Evolutionary conservation across 1,140 invertebrate species (phyloP).

Genomic region (Mycetomoellerius zeteki): DNA sequence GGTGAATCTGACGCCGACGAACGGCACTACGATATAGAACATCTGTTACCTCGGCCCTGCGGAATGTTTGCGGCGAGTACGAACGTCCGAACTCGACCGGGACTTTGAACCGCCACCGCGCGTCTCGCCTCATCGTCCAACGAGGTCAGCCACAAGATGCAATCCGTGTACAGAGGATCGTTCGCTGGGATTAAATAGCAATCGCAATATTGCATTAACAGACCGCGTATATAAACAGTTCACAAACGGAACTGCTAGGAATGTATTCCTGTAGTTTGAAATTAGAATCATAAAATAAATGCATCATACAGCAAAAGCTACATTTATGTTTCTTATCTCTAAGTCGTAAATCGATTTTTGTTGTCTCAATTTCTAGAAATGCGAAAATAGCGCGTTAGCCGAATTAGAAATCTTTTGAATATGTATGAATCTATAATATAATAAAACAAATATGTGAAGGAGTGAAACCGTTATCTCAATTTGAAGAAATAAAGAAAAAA

Average conservation of each 20-base stretch:
- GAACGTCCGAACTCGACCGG: conserved; percentile 60
- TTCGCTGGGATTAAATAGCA: conserved; percentile 46
- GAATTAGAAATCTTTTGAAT: no score
- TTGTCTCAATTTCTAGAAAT: background rate
- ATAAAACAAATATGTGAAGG: no score
- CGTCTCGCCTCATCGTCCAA: conserved; percentile 61
- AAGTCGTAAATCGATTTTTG: background rate
- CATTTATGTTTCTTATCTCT: background rate
- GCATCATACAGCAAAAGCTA: background rate
- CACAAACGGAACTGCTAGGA: background rate
- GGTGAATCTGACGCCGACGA: conserved; percentile 69
- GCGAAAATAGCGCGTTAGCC: no score
- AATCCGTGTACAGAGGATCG: conserved; percentile 33
- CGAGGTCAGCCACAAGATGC: conserved; percentile 40
- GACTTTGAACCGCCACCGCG: conserved; percentile 59
- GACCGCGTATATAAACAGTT: background rate
- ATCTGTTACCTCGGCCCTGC: conserved; percentile 73
- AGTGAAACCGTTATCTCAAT: background rate
- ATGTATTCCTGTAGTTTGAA: background rate
- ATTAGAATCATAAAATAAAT: background rate
- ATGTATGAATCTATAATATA: no score
- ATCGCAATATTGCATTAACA: conserved; percentile 46
- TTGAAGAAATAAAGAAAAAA: background rate
- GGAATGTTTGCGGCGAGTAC: conserved; percentile 78
- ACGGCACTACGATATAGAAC: conserved; percentile 68